Evolutionary conservation across 2,797 vertebrate genomes (phyloP), one percentile per base, ranked within the genome.

Genomic region (Chromis chromis): DNA sequence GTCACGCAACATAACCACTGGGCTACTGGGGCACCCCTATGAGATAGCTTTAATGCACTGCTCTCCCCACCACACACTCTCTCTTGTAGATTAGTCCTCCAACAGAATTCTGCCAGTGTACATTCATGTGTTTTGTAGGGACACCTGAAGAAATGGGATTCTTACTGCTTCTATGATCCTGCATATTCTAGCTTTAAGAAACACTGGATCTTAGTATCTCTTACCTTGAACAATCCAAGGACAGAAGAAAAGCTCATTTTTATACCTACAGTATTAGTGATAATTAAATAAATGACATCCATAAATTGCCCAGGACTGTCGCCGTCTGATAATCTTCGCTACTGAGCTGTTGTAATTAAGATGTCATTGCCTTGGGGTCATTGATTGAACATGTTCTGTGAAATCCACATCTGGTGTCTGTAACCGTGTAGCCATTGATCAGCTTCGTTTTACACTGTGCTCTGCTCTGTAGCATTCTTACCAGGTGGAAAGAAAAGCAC

Each of bases 351-450:
- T 78, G 69, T 81, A 46, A 86, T 89, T 58, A 81, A 46, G 59
- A 57, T 53, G 42, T 57, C 40, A 13, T 59, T 17, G 28, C 79
- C 53, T 71, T 58, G 3, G 73, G 77, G 54, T 76, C 74, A 75
- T 71, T 68, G 87, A 84, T 83, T 66, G 62, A 77, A 83, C 70
- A 56, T 28, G 78, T 53, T 63, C 52, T 69, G 50, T 44, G 49
- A 77, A 79, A 82, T 28, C 71, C 56, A 57, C 65, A 22, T 60
- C 68, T 0, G 14, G n/a, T 22, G 49, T 68, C 54, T 63, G 2
- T 74, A 82, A 89, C 69, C 40, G 9, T n/a, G 31, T 86, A 73
- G 27, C 8, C 58, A 83, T 80, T 71, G 72, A 84, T 86, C 66
- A 44, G 17, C n/a, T 65, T 40, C 40, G 55, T 78, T 80, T 31